A percentile compares a stretch with the other conserved stretches of the same genome.
These are phyloP conservation scores for Ctenicera cuprea DNA, from an alignment of 2,888 invertebrate genomes.

Conservation along the genomic window DNA sequence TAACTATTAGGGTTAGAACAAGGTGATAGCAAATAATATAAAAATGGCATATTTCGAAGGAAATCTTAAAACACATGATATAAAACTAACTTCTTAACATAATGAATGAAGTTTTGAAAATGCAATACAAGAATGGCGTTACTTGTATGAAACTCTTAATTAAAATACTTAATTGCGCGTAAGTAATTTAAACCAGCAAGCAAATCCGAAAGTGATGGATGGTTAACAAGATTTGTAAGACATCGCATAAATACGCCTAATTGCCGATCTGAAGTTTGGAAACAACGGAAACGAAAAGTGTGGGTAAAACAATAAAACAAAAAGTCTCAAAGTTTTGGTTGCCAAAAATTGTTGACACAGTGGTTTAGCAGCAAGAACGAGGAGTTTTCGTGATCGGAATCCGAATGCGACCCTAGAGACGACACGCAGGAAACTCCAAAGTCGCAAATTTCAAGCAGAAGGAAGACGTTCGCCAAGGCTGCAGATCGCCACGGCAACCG, in stretches of 20 bases:
- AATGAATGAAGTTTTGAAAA: too few species aligned
- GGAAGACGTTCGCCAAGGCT: constrained; percentile 3
- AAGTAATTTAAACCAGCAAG: neutral
- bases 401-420: constrained; percentile 21
- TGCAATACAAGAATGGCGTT: too few species aligned
- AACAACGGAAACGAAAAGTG: constrained; percentile 3
- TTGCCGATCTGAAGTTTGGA: neutral
- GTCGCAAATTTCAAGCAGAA: constrained; percentile 22
- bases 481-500: constrained; percentile 17
- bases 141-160: too few species aligned
- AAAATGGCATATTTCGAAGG: too few species aligned
- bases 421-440: constrained; percentile 15
- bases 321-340: constrained; percentile 3
- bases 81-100: too few species aligned
- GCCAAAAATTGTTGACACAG: constrained; percentile 28
- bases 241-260: neutral
- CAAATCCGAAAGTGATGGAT: neutral
- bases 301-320: constrained; percentile 14
- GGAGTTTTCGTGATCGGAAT: constrained; percentile 20
- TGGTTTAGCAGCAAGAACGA: constrained; percentile 26
- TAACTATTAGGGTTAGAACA: too few species aligned
- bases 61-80: too few species aligned
- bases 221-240: neutral
- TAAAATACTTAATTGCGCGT: neutral
- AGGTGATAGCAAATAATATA: too few species aligned